Base-by-base conservation (phyloP, 2,888 invertebrate species). In the Lypha dubia region DNA sequence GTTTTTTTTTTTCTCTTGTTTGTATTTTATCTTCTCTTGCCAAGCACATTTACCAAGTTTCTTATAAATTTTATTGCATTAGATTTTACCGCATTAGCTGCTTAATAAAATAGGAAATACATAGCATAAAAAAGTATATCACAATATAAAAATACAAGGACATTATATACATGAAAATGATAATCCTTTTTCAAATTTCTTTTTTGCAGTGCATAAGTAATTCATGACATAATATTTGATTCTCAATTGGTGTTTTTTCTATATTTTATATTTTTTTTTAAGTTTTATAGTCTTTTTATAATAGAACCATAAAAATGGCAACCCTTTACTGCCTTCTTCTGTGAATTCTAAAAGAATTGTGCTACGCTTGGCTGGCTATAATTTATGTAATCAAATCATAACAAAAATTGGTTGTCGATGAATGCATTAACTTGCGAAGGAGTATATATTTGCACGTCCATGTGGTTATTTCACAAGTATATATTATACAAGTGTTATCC, bases 301-400 rank as follows among this genome's bases (percentile, higher is more conserved):
- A 80, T 76, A 74, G 28, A 84, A 70, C 70, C 74, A 71, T 81
- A 84, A 84, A 84, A 84, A 60, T 81, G 63, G 77, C 77, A 84
- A 81, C 77, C 63, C 75, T 63, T 70, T 74, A 51, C 68, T 65
- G 49, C 28, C 28, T 49, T 79, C 35, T 56, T 65, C 56, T 70
- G 68, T 81, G 77, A 81, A 81, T 79, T 70, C 62, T 28, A 58
- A 84, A 81, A 63, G 70, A 58, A 79, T 81, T 79, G 75, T 74
- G 35, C 74, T 74, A 74, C 74, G 77, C 74, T 84, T 71, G 51
- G 68, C 63, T 77, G 81, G 70, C 73, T 81, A 70, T 81, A 84
- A 84, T 81, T 84, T 81, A 75, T 84, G 77, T 74, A 84, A 84
- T 84, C 81, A 84, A 81, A 84, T 77, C 77, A 84, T 77, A 84